phyloP scores from a whole-genome alignment of 64 coral and sea anemone genomes.

The Pachyseris speciosa region DNA sequence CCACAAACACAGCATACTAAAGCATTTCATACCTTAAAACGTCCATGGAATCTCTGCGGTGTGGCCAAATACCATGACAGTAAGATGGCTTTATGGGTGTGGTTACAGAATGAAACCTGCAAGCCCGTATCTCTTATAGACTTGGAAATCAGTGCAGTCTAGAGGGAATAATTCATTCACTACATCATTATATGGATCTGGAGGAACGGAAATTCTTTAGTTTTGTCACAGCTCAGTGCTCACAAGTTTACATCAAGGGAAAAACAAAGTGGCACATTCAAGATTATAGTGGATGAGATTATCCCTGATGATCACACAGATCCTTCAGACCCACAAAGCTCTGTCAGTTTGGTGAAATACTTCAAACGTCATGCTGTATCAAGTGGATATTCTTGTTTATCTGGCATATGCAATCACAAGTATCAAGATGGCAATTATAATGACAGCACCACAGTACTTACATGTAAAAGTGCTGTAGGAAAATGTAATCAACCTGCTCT shows the following conservation, averaged over 20 bases:
- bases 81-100: background rate
- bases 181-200: background rate
- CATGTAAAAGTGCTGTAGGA: background rate
- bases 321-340: background rate
- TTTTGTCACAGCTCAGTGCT: background rate
- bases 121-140: background rate
- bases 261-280: background rate
- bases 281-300: slow-evolving; percentile 1
- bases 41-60: background rate
- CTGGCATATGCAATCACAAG: background rate
- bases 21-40: background rate
- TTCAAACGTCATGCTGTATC: slow-evolving; percentile 2
- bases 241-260: background rate
- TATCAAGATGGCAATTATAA: background rate
- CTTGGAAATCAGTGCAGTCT: slow-evolving; percentile 3
- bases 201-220: background rate
- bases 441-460: no score
- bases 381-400: slow-evolving; percentile 1
- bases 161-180: background rate
- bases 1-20: background rate
- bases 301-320: background rate
- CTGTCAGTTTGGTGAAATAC: background rate
- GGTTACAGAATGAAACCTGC: slow-evolving; percentile 9
- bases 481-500: no score
- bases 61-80: background rate